Evolutionary conservation across 2,113 vertebrate species (phyloP).

Genomic region (Bothrops jararaca): DNA sequence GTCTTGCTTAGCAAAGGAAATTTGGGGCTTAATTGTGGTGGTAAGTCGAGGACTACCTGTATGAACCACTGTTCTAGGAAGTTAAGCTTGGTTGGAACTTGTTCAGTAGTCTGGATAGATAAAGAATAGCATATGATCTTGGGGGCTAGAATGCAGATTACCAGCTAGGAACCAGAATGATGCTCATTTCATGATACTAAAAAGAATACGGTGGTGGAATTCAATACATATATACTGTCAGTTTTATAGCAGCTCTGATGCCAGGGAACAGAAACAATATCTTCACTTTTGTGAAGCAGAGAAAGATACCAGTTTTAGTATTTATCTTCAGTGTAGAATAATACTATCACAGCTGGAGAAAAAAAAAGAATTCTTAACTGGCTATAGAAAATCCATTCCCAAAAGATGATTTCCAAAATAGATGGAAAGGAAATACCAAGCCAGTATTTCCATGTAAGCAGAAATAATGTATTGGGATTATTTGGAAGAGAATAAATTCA

Average conservation of each 20-base stretch:
- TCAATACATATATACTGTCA: neutral
- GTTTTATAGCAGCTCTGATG: neutral
- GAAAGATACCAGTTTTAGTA: neutral
- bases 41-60: neutral
- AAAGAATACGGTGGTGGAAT: neutral
- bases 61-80: neutral
- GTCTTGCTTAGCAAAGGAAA: neutral
- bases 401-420: neutral
- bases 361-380: constrained; percentile 19
- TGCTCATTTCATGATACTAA: neutral
- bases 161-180: neutral
- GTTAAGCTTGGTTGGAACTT: neutral
- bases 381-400: neutral
- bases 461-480: neutral
- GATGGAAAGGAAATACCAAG: neutral
- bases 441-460: neutral
- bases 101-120: neutral
- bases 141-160: neutral
- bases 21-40: neutral
- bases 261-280: neutral
- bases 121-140: neutral
- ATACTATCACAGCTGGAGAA: neutral
- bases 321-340: neutral
- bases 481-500: neutral
- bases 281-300: neutral